phyloP scores from a whole-genome alignment of 2,888 invertebrate genomes.

The Idaea aversata region DNA sequence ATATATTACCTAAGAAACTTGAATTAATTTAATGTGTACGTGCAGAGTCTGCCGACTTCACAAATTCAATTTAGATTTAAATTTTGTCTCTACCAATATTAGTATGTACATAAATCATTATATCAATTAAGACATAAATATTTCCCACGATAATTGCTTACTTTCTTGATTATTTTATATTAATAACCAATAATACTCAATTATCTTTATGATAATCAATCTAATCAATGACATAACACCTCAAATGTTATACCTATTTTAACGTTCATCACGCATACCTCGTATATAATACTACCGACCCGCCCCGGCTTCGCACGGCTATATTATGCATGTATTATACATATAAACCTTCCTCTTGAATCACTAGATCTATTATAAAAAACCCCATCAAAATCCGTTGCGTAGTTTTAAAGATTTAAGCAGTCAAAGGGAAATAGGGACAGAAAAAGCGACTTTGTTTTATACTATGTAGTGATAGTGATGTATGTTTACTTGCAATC shows the following conservation, averaged over 20 bases:
- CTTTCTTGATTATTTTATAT: neutral
- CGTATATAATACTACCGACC: neutral
- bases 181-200: neutral
- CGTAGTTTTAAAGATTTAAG: too few relatives aligned
- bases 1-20: slow-evolving; percentile 4
- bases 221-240: neutral
- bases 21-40: neutral
- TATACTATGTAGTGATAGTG: too few relatives aligned
- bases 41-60: neutral
- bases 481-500: too few relatives aligned
- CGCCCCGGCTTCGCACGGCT: too few relatives aligned
- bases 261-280: neutral
- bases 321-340: too few relatives aligned
- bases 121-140: neutral
- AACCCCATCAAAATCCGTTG: too few relatives aligned
- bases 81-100: neutral
- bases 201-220: neutral
- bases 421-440: too few relatives aligned
- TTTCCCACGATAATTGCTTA: neutral
- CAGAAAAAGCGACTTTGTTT: too few relatives aligned
- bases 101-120: neutral
- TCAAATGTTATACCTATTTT: neutral
- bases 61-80: neutral
- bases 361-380: too few relatives aligned
- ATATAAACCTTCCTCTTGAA: too few relatives aligned